These are phyloP conservation scores for Drosophila meridiana DNA, from an alignment of 2,888 invertebrate genomes.

Conservation along the genomic window DNA sequence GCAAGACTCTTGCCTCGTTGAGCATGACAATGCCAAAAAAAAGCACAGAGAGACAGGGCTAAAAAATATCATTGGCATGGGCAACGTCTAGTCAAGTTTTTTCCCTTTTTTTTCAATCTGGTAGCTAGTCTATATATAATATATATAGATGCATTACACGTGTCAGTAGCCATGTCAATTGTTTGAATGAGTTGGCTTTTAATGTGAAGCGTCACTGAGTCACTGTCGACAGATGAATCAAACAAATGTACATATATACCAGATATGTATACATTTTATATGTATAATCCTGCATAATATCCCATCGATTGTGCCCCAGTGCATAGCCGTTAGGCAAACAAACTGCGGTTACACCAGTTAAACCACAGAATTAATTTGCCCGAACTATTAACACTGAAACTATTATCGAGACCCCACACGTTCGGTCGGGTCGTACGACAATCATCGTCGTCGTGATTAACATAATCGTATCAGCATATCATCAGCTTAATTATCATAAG, in stretches of 20 bases:
- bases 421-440: constrained; percentile 11
- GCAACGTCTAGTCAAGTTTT: constrained; percentile 56
- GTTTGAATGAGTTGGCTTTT: constrained; percentile 59
- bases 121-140: neutral
- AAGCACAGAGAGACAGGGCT: constrained; percentile 9
- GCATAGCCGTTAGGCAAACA: constrained; percentile 21
- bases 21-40: constrained; percentile 67
- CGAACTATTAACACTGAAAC: constrained; percentile 27
- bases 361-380: constrained; percentile 43
- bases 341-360: constrained; percentile 13
- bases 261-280: neutral
- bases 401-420: neutral
- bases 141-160: constrained; percentile 65
- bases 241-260: neutral
- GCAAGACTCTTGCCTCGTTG: constrained; percentile 60
- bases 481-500: constrained; percentile 56
- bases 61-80: constrained; percentile 18
- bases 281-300: neutral
- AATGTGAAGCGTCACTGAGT: constrained; percentile 27
- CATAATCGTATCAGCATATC: constrained; percentile 47
- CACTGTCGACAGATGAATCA: constrained; percentile 3
- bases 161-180: constrained; percentile 79
- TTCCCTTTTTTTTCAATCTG: constrained; percentile 11
- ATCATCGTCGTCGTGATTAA: constrained; percentile 34
- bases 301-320: neutral